Evolutionary conservation across 1,140 invertebrate species (phyloP).

Genomic region (Steinernema feltiae): DNA sequence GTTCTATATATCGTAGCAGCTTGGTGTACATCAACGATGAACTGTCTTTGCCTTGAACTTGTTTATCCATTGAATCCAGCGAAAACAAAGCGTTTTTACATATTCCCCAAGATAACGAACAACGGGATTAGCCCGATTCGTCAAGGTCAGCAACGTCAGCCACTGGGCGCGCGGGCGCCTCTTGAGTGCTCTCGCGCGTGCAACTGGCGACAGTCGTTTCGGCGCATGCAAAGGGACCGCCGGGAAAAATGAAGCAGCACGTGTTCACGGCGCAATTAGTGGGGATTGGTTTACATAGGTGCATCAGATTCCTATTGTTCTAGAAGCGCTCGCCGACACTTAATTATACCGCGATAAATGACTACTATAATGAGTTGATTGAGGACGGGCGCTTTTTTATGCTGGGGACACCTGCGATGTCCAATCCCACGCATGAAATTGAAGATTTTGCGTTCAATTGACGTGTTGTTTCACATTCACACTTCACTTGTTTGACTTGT

Average conservation of each 20-base stretch:
- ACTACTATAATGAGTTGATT: not conserved
- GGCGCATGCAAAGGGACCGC: not conserved
- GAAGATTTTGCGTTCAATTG: too few species aligned
- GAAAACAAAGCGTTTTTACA: conserved; percentile 7
- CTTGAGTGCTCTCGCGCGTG: not conserved
- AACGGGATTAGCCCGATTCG: not conserved
- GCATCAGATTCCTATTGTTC: not conserved
- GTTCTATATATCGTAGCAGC: not conserved
- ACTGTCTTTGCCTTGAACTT: not conserved
- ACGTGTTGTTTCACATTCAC: too few species aligned
- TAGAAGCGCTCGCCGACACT: not conserved
- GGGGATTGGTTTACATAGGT: not conserved
- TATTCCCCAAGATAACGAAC: not conserved
- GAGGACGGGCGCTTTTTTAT: not conserved
- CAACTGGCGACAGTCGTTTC: conserved; percentile 3
- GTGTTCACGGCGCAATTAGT: not conserved
- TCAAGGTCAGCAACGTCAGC: not conserved
- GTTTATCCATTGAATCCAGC: not conserved
- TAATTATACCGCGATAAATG: not conserved
- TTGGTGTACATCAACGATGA: not conserved
- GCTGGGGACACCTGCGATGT: not conserved
- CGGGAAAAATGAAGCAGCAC: not conserved
- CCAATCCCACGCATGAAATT: too few species aligned
- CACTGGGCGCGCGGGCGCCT: too few species aligned
- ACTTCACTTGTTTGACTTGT: too few species aligned